Base-by-base conservation (phyloP, 2,113 vertebrate species). In the Brachionichthys hirsutus region DNA sequence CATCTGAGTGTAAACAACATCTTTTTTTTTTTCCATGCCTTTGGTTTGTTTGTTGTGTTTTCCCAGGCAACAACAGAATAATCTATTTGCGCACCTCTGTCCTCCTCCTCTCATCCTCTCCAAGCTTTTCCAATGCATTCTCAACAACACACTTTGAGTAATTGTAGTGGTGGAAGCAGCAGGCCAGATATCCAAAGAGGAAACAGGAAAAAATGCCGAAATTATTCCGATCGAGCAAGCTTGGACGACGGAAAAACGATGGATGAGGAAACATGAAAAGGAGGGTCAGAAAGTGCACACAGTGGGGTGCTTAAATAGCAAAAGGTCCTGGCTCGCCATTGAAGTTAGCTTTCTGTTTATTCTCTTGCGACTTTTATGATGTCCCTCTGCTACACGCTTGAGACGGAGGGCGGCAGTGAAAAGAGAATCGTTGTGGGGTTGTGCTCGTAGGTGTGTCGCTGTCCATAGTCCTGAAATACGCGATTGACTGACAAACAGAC, bases 151-250 rank as follows among this genome's bases (percentile, higher is more conserved):
- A 59, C 56, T 71, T 59, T 85, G 70, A 83, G 67, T 70, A 80
- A 76, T 68, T 69, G 78, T 78, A 12, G 75, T 18, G 72, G 81
- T 81, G 50, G 19, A 54, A 6, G 34, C 60, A 53, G 67, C 62
- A 54, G 67, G 67, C 77, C 84, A 86, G 62, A 76, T 47, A 76
- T 84, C 81, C 75, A 84, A 85, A 87, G 77, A 84, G 84, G 58
- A 84, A 78, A 73, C 62, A 54, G 38, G 53, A 58, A 81, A 79
- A 81, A 81, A 51, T 38, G 60, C 55, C 4, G 59, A 81, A 79
- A 84, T 76, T 58, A 81, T 76, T 74, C 42, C 36, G 70, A 85
- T 75, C 59, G 46, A 78, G 67, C 60, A 55, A 69, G 68, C 80
- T 49, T 41, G 64, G 69, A 57, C 19, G 71, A 68, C 42, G 68